These are phyloP conservation scores for Seriola aureovittata DNA, from an alignment of 2,113 vertebrate species.

Conservation along the genomic window DNA sequence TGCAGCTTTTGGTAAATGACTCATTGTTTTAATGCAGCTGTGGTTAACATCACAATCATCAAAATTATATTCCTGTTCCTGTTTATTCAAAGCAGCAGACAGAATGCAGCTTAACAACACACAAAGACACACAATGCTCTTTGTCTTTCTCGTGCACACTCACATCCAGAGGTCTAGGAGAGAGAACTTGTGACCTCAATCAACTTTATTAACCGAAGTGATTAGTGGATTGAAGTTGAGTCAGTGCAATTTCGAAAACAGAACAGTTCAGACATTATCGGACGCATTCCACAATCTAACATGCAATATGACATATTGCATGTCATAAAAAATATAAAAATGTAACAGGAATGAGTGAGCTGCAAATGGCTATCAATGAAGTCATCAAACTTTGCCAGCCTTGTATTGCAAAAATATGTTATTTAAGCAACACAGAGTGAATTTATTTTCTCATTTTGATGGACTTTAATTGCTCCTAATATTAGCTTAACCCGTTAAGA, in stretches of 20 bases:
- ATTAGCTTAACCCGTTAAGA: too few relatives aligned
- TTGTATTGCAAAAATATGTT: neutral
- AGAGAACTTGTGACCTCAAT: slow-evolving; percentile 63
- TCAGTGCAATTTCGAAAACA: slow-evolving; percentile 26
- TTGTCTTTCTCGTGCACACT: slow-evolving; percentile 19
- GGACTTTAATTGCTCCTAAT: too few relatives aligned
- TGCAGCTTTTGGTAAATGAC: slow-evolving; percentile 70
- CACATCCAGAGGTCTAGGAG: slow-evolving; percentile 7
- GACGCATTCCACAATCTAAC: neutral
- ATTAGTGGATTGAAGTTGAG: slow-evolving; percentile 48
- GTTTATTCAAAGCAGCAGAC: slow-evolving; percentile 45
- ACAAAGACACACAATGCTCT: neutral
- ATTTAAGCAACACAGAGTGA: too few relatives aligned
- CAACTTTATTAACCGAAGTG: slow-evolving; percentile 62
- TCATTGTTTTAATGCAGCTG: slow-evolving; percentile 81
- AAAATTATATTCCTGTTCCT: slow-evolving; percentile 52
- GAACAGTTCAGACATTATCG: slow-evolving; percentile 13
- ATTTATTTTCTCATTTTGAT: too few relatives aligned
- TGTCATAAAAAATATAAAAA: too few relatives aligned
- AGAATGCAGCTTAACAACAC: slow-evolving; percentile 1
- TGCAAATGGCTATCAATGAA: neutral
- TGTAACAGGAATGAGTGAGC: too few relatives aligned
- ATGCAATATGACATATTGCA: neutral
- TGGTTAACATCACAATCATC: slow-evolving; percentile 74
- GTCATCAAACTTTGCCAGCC: neutral